These are phyloP conservation scores for Xiphorhynchus erythropygius DNA, from an alignment of 2,797 vertebrate species.

Conservation along the genomic window DNA sequence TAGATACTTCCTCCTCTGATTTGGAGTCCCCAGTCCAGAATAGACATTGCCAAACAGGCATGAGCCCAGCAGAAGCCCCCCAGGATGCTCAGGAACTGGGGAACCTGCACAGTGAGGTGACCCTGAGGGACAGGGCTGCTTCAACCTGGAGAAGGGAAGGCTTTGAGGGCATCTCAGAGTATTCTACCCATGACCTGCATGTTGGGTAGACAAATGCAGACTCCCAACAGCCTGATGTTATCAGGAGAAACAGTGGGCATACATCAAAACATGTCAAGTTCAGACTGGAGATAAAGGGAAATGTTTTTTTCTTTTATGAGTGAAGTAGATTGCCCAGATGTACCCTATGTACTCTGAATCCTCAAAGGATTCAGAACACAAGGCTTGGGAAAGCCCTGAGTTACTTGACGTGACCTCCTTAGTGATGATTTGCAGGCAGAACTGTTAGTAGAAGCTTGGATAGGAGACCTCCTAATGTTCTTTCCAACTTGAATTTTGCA, in stretches of 20 bases:
- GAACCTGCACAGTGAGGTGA: fast-evolving
- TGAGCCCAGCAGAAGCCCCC: not conserved
- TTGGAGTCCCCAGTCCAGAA: not conserved
- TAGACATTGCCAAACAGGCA: not conserved
- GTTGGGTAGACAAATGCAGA: not conserved
- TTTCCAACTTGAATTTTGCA: not conserved
- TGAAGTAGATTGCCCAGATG: not conserved
- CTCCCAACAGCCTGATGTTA: not conserved
- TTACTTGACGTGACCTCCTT: fast-evolving
- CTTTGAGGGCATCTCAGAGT: not conserved
- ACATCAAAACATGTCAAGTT: not conserved
- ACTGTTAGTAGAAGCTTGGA: not conserved
- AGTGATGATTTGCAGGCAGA: not conserved
- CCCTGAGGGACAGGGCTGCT: not conserved
- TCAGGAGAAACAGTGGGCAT: fast-evolving
- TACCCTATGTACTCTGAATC: not conserved
- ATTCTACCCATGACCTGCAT: too few relatives aligned
- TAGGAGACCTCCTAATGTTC: not conserved
- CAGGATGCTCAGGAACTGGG: too few relatives aligned
- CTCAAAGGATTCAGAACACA: not conserved
- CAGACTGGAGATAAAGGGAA: not conserved
- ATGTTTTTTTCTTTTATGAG: not conserved
- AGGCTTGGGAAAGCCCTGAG: not conserved
- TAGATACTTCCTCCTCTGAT: not conserved
- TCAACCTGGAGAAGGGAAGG: not conserved